Percentiles rank a stretch among this genome's conserved stretches.
These are phyloP conservation scores for Spea bombifrons DNA, from an alignment of 2,113 vertebrate genomes.

Conservation along the genomic window DNA sequence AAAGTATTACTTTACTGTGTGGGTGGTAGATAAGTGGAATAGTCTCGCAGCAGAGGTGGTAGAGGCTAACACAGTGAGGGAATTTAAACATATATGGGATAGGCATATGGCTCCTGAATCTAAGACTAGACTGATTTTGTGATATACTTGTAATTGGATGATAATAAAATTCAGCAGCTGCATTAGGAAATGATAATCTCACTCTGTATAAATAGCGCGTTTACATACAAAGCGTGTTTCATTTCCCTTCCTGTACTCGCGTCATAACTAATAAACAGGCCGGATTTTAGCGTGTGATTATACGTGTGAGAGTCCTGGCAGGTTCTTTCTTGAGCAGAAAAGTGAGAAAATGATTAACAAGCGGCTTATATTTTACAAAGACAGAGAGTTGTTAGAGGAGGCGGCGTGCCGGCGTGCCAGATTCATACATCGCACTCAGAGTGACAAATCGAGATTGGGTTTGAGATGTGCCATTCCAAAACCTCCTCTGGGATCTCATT, in stretches of 20 bases:
- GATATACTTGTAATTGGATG: no score
- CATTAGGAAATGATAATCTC: no score
- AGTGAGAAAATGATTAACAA: constrained; percentile 39
- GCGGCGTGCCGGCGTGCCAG: neutral
- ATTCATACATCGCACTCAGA: constrained; percentile 10
- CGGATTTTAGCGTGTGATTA: constrained; percentile 20
- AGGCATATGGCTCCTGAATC: no score
- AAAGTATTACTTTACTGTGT: no score
- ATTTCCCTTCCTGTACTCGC: constrained; percentile 12
- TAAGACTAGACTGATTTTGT: no score
- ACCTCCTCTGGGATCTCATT: neutral
- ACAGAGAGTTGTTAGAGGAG: constrained; percentile 14
- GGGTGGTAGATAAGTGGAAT: no score
- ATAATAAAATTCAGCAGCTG: no score
- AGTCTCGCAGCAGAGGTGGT: no score
- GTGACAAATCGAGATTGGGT: constrained; percentile 13
- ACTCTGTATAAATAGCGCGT: no score
- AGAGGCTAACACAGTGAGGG: no score
- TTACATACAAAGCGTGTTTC: neutral
- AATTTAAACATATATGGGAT: no score
- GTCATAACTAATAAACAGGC: constrained; percentile 38
- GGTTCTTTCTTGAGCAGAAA: constrained; percentile 20
- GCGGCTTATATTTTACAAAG: constrained; percentile 34
- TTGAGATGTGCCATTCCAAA: constrained; percentile 4
- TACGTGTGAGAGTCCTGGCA: constrained; percentile 31